phyloP scores from a whole-genome alignment of 1,140 invertebrate genomes.

The Telenomus remus region DNA sequence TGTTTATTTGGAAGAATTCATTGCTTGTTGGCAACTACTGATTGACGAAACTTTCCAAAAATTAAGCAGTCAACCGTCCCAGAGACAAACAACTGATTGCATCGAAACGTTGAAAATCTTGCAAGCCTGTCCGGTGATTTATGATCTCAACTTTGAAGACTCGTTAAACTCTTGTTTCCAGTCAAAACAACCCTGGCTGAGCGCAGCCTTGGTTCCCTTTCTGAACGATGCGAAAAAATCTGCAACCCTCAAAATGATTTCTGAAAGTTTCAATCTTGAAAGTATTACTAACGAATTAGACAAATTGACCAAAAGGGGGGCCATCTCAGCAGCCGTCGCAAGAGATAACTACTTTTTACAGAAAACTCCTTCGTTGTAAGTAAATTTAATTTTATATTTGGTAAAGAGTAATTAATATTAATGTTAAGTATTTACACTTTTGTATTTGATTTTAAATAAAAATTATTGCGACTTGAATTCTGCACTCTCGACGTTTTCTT shows the following conservation, averaged over 20 bases:
- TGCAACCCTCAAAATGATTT: conserved; percentile 3
- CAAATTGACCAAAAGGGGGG: conserved; percentile 19
- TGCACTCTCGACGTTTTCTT: conserved; percentile 2
- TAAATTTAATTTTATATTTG: no score
- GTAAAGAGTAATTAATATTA: no score
- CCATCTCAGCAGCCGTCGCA: conserved; percentile 29
- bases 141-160: conserved; percentile 59
- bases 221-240: conserved; percentile 33
- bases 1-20: conserved; percentile 63
- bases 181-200: conserved; percentile 60
- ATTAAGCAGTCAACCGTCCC: conserved; percentile 49
- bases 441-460: conserved; percentile 5
- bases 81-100: conserved; percentile 60
- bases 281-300: conserved; percentile 13
- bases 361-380: no score
- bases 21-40: conserved; percentile 64
- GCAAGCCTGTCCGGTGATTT: conserved; percentile 64
- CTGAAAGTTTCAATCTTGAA: conserved; percentile 2
- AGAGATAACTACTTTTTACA: background rate
- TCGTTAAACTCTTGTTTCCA: conserved; percentile 61
- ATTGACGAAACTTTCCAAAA: conserved; percentile 63
- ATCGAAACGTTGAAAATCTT: conserved; percentile 61
- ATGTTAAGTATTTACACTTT: no score
- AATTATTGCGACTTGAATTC: conserved; percentile 3
- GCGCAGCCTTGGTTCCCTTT: conserved; percentile 65